phyloP scores from a whole-genome alignment of 1,140 invertebrate species.

The Colletes latitarsis region DNA sequence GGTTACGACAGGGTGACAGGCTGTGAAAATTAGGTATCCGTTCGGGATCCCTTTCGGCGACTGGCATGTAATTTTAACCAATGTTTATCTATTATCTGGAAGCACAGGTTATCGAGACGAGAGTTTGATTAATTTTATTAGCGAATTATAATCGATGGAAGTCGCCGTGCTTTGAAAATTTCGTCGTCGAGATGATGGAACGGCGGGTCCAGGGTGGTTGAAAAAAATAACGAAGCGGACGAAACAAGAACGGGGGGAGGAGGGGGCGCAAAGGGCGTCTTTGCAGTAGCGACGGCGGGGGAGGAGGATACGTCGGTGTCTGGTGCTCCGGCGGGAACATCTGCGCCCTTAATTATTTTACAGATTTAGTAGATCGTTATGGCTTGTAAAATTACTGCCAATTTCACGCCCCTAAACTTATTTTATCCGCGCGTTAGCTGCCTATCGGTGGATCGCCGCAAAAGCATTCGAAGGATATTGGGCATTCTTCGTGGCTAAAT shows the following conservation, averaged over 20 bases:
- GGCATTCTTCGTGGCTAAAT: conserved; percentile 77
- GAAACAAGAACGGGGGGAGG: background rate
- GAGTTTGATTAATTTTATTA: no score
- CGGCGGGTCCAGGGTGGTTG: background rate
- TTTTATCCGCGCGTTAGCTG: conserved; percentile 75
- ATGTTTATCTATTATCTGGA: no score
- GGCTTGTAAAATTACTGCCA: conserved; percentile 82
- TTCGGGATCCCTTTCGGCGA: no score
- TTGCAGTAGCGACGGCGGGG: conserved; percentile 6
- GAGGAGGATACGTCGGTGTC: conserved; percentile 11
- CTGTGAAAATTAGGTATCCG: no score
- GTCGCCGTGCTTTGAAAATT: background rate
- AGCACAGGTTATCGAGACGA: no score
- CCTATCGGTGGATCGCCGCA: conserved; percentile 69
- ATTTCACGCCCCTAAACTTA: conserved; percentile 81
- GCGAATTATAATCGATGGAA: no score
- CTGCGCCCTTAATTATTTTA: conserved; percentile 82
- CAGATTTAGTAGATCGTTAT: conserved; percentile 82
- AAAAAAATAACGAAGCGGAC: conserved; percentile 17
- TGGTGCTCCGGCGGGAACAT: conserved; percentile 71
- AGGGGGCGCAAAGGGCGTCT: background rate
- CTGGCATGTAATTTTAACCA: no score
- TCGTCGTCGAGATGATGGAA: background rate
- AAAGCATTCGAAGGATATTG: conserved; percentile 74
- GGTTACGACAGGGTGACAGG: no score